Base-by-base conservation (phyloP, 2,113 vertebrate species). In the Pipa parva region DNA sequence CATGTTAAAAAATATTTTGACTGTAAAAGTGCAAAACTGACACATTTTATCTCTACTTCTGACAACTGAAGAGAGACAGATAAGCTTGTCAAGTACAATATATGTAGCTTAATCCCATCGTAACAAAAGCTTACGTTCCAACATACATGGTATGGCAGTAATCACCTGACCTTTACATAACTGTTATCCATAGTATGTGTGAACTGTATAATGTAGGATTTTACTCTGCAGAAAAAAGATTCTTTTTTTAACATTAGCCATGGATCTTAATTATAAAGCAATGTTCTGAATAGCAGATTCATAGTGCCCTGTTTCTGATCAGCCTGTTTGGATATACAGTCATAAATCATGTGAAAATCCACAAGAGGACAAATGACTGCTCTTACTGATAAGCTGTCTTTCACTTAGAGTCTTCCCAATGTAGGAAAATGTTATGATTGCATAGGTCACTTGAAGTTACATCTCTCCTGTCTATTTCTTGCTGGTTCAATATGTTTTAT, bases 1-100 rank as follows among this genome's bases (percentile, higher is more conserved):
- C 48, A 54, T 33, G 29, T 15, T 60, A 54, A 61, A n/a, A n/a
- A 61, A 70, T 70, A 61, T 70, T 52, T 52, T 60, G 36, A 54
- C 66, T 61, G 20, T 11, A 54, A 26, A 37, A 61, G n/a, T 29
- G 51, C 25, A 4, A 48, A 70, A 21, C 20, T 45, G 66, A 70
- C 57, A 54, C 25, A 45, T 70, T 59, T 52, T 61, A 70, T 70
- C 58, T 70, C 13, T 17, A 20, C 2, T 24, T 26, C 31, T 54
- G 58, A 54, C 66, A 70, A 52, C 27, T 25, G 49, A 54, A 27
- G n/a, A 13, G 46, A n/a, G 5, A 39, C 24, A 61, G 66, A 68
- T 68, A 68, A 60, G 65, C 22, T 18, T 68, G 65, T 68, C 56
- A 50, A 36, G 24, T 59, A 4, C 9, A 25, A 33, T 18, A 13